Base-by-base conservation (phyloP, 1,140 invertebrate species). In the Drosophila ambigua region DNA sequence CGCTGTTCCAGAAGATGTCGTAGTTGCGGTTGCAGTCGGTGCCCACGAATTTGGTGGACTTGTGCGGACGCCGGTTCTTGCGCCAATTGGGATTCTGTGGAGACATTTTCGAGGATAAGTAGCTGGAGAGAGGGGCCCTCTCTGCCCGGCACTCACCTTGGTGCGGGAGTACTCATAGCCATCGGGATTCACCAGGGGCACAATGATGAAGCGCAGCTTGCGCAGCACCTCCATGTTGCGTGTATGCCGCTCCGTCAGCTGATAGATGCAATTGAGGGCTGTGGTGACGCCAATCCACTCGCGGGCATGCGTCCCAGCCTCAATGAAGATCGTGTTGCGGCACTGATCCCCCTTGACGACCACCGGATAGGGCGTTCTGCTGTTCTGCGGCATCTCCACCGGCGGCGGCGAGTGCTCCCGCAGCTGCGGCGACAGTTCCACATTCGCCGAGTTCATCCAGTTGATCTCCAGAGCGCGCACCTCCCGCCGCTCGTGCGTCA, bases 21-120 rank as follows among this genome's bases (percentile, higher is more conserved):
- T 94, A 96, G 72, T 96, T 96, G 1, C 95, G 90, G 80, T 96
- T 96, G 0, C 93, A 93, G 71, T 96, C 95, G 0, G 94, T 93
- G 6, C 95, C 95, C 9, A 76, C 80, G 48, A 95, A 94, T 92
- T 94, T 61, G 72, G 79, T 24, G 61, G 49, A 46, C 16, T 74
- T 79, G n/a, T 76, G 74, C 0, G 82, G 78, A 1, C 90, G 74
- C 2, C 93, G 91, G 48, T 93, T 93, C 65, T 94, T 94, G 15
- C 94, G 88, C 94, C 94, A 94, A 5, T 94, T 82, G 24, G 92
- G 90, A 75, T 94, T 91, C 72, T 92, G 26, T 3, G 15, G 9
- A 28, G 5, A 39, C 4, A 39, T 13, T 39, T 39, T 4, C 2
- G 8, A 59, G 20, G 4, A 24, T 5, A 11, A 4, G 9, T 26